Conservation (phyloP, 1,140 invertebrate species). For the Cydia splendana region DNA sequence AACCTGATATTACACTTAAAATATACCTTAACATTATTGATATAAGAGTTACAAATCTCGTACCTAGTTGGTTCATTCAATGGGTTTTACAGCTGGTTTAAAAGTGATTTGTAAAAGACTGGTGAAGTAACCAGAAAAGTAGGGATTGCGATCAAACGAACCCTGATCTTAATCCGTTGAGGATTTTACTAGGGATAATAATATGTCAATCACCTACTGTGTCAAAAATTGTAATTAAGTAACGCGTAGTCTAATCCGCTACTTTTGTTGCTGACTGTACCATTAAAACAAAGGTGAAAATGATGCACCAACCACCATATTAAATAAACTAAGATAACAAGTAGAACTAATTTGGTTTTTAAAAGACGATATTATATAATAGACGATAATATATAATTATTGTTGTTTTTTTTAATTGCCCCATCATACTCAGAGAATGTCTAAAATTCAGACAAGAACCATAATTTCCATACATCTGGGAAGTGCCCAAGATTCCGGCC, state of each 20-base stretch:
- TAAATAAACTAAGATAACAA: too few relatives aligned
- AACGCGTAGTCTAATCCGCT: too few relatives aligned
- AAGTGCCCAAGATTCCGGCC: not conserved
- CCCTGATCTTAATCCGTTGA: not conserved
- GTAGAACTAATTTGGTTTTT: too few relatives aligned
- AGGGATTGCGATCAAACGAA: not conserved
- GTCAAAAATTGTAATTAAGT: too few relatives aligned
- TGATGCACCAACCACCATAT: too few relatives aligned
- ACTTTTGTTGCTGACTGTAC: too few relatives aligned
- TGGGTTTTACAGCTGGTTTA: not conserved
- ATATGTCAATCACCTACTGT: not conserved
- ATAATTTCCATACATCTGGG: not conserved
- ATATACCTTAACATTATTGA: not conserved
- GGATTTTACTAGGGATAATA: not conserved
- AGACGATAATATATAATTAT: too few relatives aligned
- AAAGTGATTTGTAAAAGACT: not conserved
- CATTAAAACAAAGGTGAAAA: too few relatives aligned
- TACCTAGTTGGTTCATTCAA: not conserved
- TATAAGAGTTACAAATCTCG: not conserved
- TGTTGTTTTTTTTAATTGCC: not conserved
- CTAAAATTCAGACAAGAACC: not conserved
- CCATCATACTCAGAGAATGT: not conserved
- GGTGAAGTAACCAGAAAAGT: not conserved
- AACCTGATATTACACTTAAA: not conserved
- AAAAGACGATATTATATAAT: too few relatives aligned